Evolutionary conservation across 2,888 invertebrate genomes (phyloP).

Genomic region (Ceriagrion tenellum): DNA sequence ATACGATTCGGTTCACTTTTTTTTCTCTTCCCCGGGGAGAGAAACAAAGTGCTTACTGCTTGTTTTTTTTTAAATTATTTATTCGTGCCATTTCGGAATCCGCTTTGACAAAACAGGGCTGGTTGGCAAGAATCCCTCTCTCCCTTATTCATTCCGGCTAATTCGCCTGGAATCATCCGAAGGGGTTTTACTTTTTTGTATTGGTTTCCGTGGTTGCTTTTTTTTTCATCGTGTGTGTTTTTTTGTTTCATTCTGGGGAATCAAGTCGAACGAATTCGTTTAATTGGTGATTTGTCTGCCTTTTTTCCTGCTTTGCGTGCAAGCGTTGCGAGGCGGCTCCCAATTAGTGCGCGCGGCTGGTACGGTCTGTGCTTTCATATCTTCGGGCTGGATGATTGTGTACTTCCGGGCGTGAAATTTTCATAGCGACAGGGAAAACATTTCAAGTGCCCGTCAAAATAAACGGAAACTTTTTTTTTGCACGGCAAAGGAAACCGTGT

Average conservation of each 20-base stretch:
- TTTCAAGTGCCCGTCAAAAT: neutral
- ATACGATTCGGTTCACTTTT: neutral
- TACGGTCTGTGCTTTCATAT: neutral
- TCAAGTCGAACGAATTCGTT: slow-evolving; percentile 31
- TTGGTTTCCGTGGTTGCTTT: neutral
- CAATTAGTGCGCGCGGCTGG: neutral
- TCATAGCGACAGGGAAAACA: neutral
- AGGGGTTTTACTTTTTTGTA: neutral
- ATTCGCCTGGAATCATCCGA: neutral
- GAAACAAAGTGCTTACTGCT: neutral
- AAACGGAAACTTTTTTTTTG: neutral
- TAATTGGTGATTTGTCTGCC: slow-evolving; percentile 19
- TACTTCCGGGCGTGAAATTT: neutral
- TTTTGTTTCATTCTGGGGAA: neutral
- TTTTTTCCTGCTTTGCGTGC: slow-evolving; percentile 28
- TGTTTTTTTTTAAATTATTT: neutral
- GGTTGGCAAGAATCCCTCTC: slow-evolving; percentile 5
- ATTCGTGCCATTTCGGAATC: neutral
- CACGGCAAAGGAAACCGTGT: neutral
- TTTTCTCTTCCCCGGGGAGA: neutral
- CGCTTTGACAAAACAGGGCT: neutral
- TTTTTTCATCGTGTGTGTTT: neutral
- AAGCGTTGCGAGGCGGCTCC: neutral
- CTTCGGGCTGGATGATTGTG: neutral
- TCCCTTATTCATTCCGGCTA: neutral